Evolutionary conservation across 2,113 vertebrate genomes (phyloP), one percentile per base, ranked within the genome.

Genomic region (Daphoenositta chrysoptera): DNA sequence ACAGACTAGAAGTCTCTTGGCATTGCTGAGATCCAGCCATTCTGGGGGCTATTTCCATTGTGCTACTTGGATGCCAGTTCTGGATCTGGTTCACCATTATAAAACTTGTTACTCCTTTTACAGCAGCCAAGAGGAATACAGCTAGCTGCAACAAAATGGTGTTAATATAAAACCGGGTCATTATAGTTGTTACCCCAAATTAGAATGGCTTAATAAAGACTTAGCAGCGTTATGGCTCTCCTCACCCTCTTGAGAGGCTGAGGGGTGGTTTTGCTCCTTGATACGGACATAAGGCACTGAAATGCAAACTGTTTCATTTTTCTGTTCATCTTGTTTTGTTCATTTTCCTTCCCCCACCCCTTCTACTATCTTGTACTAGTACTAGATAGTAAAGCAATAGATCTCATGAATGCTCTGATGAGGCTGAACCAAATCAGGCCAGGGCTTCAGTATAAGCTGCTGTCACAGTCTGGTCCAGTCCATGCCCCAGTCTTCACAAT

Each of bases 341-440:
- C 69, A 71, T 92, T 83, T 93, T 60, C 61, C 58, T 54, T 66
- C 58, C 35, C 90, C 26, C 11, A 31, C 58, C 56, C 61, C 27
- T 72, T 42, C 91, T 82, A 84, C 94, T 97, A 42, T 94, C 93
- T 70, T 71, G 68, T 92, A 68, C 84, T 89, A 99, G 99, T 99
- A 94, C 98, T 99, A 85, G 99, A 99, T 97, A 99, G 99, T 97
- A 99, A 99, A 99, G 99, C 99, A 98, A 99, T 99, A 98, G 99
- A 99, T 97, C 99, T 99, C 96, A 99, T 99, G 99, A 99, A 99
- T 76, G 99, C 99, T 93, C 98, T 99, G 97, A 99, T 99, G 99
- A 98, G 99, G 80, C 98, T 99, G 95, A 99, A 99, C 98, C 99
- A 99, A 98, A 99, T 99, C 98, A 98, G 99, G 83, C 99, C 99